Percentiles rank a stretch among this genome's conserved stretches.
These are phyloP conservation scores for Punctoribates punctum DNA, from an alignment of 2,888 invertebrate species.

Conservation along the genomic window DNA sequence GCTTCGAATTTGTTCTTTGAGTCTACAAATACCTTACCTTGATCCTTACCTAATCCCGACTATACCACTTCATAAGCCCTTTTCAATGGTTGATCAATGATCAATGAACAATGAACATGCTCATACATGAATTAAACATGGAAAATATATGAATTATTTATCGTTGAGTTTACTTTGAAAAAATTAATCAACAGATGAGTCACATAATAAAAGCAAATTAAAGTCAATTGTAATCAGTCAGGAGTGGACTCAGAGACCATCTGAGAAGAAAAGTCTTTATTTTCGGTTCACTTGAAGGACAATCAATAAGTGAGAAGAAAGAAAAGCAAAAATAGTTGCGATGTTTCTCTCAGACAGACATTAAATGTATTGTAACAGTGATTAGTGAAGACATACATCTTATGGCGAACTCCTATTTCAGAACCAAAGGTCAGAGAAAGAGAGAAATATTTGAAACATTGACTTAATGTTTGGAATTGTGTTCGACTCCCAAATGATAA, in stretches of 20 bases:
- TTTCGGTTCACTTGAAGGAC: neutral
- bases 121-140: too few species aligned
- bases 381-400: neutral
- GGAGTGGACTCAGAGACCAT: neutral
- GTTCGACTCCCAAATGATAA: neutral
- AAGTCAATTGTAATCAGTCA: neutral
- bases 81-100: too few species aligned
- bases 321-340: neutral
- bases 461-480: neutral
- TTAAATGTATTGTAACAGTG: neutral
- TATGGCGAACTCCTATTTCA: neutral
- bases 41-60: too few species aligned
- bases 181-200: too few species aligned
- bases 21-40: too few species aligned
- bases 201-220: neutral
- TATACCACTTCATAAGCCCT: too few species aligned
- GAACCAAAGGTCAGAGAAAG: neutral
- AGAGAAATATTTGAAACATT: neutral
- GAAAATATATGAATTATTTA: too few species aligned
- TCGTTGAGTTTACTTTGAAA: too few species aligned
- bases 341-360: neutral
- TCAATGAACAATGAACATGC: too few species aligned
- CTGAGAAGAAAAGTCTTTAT: neutral
- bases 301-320: neutral
- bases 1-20: too few species aligned